Conservation (phyloP, 2,113 vertebrate genomes). For the Amblyopsis rosae region DNA sequence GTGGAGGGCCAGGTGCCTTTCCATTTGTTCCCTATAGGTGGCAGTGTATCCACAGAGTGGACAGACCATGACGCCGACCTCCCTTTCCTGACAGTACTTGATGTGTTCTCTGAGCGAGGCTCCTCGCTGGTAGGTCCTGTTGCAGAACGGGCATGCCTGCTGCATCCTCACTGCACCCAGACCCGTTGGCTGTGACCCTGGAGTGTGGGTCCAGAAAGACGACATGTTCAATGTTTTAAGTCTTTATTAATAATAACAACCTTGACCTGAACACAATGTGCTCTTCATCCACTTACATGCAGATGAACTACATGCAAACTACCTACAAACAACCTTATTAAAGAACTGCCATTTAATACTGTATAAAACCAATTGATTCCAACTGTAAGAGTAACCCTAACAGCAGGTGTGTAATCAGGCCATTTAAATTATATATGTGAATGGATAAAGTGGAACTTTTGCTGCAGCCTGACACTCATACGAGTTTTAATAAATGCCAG, state of each 20-base stretch:
- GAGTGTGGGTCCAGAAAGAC: background rate
- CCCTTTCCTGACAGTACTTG: slow-evolving; percentile 74
- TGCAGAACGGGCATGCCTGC: slow-evolving; percentile 78
- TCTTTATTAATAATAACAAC: background rate
- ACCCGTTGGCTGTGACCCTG: slow-evolving; percentile 46
- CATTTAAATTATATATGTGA: too few relatives aligned
- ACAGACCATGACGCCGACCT: slow-evolving; percentile 66
- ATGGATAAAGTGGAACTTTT: too few relatives aligned
- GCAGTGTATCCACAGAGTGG: slow-evolving; percentile 76
- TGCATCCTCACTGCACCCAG: slow-evolving; percentile 41
- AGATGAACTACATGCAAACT: too few relatives aligned
- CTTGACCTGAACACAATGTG: background rate
- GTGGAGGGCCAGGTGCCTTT: slow-evolving; percentile 73
- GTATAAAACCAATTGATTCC: too few relatives aligned
- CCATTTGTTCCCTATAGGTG: slow-evolving; percentile 75
- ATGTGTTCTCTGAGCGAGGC: slow-evolving; percentile 74
- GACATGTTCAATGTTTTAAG: background rate
- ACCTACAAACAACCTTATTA: too few relatives aligned
- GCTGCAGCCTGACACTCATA: too few relatives aligned
- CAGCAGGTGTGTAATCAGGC: too few relatives aligned
- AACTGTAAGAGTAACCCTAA: too few relatives aligned
- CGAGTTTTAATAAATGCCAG: too few relatives aligned
- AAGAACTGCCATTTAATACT: too few relatives aligned
- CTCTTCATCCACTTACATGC: too few relatives aligned
- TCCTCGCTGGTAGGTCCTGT: slow-evolving; percentile 66